Percentiles rank a stretch among this genome's conserved stretches.
Evolutionary conservation across 2,113 vertebrate species (phyloP).

Genomic region (Coryphaenoides rupestris): DNA sequence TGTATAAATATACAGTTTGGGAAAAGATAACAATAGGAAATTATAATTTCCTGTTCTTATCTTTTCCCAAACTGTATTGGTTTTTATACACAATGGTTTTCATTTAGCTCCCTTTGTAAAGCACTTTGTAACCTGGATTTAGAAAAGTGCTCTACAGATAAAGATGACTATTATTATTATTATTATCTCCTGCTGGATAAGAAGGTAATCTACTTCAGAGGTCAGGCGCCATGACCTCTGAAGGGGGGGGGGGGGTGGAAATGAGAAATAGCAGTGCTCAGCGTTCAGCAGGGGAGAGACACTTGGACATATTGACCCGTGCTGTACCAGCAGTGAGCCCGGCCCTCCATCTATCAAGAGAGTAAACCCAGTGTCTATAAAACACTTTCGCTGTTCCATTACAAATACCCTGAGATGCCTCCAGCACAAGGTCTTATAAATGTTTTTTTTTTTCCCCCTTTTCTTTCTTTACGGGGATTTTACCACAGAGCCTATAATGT

Average conservation of each 20-base stretch:
- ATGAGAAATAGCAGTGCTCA: slow-evolving; percentile 41
- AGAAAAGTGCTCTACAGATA: too few species aligned
- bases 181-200: slow-evolving; percentile 2
- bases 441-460: slow-evolving; percentile 29
- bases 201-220: slow-evolving; percentile 48
- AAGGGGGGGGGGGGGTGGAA: slow-evolving; percentile 18
- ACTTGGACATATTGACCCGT: slow-evolving; percentile 56
- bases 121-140: too few species aligned
- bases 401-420: slow-evolving; percentile 26
- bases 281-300: background rate
- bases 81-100: too few species aligned
- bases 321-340: slow-evolving; percentile 29
- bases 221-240: slow-evolving; percentile 42
- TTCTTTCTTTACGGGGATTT: background rate
- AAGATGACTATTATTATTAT: too few species aligned
- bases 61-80: too few species aligned
- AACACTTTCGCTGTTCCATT: slow-evolving; percentile 50
- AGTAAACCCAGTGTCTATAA: slow-evolving; percentile 57
- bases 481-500: slow-evolving; percentile 25
- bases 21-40: too few species aligned
- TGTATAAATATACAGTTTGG: too few species aligned
- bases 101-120: too few species aligned
- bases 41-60: too few species aligned
- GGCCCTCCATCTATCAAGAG: slow-evolving; percentile 48
- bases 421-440: slow-evolving; percentile 33